phyloP scores from a whole-genome alignment of 2,888 invertebrate genomes.

The Troilus luridus region DNA sequence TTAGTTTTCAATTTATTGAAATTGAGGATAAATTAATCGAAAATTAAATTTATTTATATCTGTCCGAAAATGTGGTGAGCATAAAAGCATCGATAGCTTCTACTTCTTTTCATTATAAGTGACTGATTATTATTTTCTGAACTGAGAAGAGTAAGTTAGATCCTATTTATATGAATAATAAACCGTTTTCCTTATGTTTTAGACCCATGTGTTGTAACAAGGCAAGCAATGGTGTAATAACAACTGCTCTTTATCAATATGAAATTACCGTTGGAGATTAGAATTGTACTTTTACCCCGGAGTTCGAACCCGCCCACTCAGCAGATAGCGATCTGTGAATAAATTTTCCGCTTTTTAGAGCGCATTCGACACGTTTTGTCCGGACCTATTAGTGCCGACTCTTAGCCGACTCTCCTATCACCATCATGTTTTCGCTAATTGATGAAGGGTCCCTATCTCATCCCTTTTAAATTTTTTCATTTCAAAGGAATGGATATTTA shows the following conservation, averaged over 20 bases:
- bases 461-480: not conserved
- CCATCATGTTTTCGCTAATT: not conserved
- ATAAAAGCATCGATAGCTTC: too few relatives aligned
- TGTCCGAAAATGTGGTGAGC: too few relatives aligned
- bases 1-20: too few relatives aligned
- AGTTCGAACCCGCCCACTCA: not conserved
- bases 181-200: not conserved
- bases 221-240: not conserved
- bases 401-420: not conserved
- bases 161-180: not conserved
- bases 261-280: not conserved
- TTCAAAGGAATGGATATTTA: not conserved
- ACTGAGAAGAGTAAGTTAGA: too few relatives aligned
- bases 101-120: too few relatives aligned
- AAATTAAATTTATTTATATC: too few relatives aligned
- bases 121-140: too few relatives aligned
- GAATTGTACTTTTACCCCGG: not conserved
- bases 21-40: too few relatives aligned
- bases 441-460: not conserved
- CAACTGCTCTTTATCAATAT: not conserved
- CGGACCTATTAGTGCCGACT: conserved; percentile 1
- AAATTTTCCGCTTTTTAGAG: conserved; percentile 37
- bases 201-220: not conserved
- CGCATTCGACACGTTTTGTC: conserved; percentile 42
- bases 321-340: conserved; percentile 27